Evolutionary conservation across 2,888 invertebrate genomes (phyloP), one percentile per base, ranked within the genome.

Genomic region (Drosophila recens): DNA sequence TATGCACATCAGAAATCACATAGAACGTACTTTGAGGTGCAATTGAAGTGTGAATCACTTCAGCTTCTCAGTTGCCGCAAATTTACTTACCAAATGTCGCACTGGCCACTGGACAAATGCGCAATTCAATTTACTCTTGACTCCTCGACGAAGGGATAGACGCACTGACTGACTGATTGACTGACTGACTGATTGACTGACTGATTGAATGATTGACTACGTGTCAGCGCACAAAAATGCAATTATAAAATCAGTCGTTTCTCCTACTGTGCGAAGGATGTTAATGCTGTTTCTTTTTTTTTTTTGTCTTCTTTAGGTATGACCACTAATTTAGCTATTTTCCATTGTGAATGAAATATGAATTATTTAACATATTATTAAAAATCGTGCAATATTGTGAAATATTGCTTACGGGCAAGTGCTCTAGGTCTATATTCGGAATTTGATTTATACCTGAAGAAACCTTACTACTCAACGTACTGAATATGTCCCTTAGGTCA

Each of bases 171-270:
- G 15, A 17, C 10, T 27, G 23, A 23, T 4, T 23, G 48, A 33
- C 33, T 4, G 15, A 17, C 10, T 27, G 23, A 23, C 0, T 23
- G 27, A 27, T 5, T 27, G 48, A 48, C 15, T 9, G 11, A 15
- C 33, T 30, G 40, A 2, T 17, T n/a, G 40, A 20, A 10, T 36
- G 23, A 10, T 30, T 27, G 27, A 45, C 59, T 65, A 58, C 57
- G 61, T 49, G 23, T 52, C 74, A 65, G 40, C 33, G 69, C 65
- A 73, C 79, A 83, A 79, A 79, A 82, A 73, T 75, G 72, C 84
- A 82, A 83, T 83, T 80, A 75, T 74, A 66, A 49, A 20, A 20
- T 20, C 20, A 20, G 20, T 20, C 20, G 20, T 20, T 20, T 20
- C 20, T 20, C 20, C 20, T 20, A 20, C 20, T 20, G 20, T 20